Evolutionary conservation across 2,888 invertebrate species (phyloP).

Genomic region (Labia minor): DNA sequence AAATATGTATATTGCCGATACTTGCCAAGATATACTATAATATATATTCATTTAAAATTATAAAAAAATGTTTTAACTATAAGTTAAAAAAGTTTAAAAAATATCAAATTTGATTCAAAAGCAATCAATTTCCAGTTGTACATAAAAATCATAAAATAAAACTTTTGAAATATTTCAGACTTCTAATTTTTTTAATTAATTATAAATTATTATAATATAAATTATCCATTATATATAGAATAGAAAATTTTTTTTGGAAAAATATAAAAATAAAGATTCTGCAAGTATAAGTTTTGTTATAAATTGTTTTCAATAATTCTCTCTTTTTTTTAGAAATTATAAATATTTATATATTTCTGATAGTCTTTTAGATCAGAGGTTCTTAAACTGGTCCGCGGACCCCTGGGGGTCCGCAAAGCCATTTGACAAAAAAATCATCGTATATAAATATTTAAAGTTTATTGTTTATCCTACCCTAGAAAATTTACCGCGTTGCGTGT

Average conservation of each 20-base stretch:
- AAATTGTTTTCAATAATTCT: not conserved
- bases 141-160: not conserved
- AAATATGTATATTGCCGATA: not conserved
- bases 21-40: not conserved
- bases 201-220: not conserved
- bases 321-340: not conserved
- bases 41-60: too few relatives aligned
- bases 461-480: too few relatives aligned
- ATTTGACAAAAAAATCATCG: too few relatives aligned
- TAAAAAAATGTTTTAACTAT: not conserved
- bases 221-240: not conserved
- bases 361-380: too few relatives aligned
- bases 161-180: too few relatives aligned
- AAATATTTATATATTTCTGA: not conserved
- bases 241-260: not conserved
- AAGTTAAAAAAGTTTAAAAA: not conserved
- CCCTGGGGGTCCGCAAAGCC: too few relatives aligned
- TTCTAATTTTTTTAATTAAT: not conserved
- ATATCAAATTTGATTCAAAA: not conserved
- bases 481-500: too few relatives aligned
- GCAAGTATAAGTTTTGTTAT: not conserved
- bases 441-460: too few relatives aligned
- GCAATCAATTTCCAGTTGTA: not conserved
- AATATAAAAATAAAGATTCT: not conserved
- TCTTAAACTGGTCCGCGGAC: too few relatives aligned